Base-by-base conservation (phyloP, 2,797 vertebrate genomes). In the Xerus rutilus region DNA sequence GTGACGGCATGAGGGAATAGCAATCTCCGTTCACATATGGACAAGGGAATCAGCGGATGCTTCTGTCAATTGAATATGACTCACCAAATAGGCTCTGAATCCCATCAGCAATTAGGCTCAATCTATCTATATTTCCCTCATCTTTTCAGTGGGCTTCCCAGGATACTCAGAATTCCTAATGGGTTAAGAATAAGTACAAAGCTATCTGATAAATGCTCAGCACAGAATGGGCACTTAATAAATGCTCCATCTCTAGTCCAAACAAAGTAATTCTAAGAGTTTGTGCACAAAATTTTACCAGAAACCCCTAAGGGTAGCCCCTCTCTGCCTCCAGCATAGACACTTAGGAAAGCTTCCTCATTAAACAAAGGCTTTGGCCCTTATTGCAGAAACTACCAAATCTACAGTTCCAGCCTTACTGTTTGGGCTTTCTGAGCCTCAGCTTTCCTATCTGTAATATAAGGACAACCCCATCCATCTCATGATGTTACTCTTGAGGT, bases 51-150 rank as follows among this genome's bases (percentile, higher is more conserved):
- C 47, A n/a, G 69, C 3, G 28, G 79, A 74, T 1, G 1, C 70
- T 45, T 90, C 83, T 91, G 72, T 89, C 54, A 47, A 12, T 2
- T 25, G 77, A 72, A 85, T 2, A 9, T 82, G 93, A 95, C 54
- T 86, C 81, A 96, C 59, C 49, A 86, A 64, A 89, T 54, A 43
- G 81, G 67, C 28, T 95, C 90, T 11, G 52, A 95, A 94, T 96
- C 28, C 78, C 89, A 76, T 69, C 83, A 95, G 81, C 70, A 59
- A 62, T 96, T 91, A 73, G 79, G 28, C 39, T 94, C 87, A 28
- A 49, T 79, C 65, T 92, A 87, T 69, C 62, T 72, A n/a, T 91
- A 93, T 76, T 70, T 47, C 70, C 82, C 18, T 89, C 54, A 70
- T 73, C 73, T 86, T 95, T 70, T 89, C 82, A 79, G 47, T 35